A percentile compares a stretch with the other conserved stretches of the same genome.
phyloP scores from a whole-genome alignment of 2,113 vertebrate species.

The Callaeas wilsoni region DNA sequence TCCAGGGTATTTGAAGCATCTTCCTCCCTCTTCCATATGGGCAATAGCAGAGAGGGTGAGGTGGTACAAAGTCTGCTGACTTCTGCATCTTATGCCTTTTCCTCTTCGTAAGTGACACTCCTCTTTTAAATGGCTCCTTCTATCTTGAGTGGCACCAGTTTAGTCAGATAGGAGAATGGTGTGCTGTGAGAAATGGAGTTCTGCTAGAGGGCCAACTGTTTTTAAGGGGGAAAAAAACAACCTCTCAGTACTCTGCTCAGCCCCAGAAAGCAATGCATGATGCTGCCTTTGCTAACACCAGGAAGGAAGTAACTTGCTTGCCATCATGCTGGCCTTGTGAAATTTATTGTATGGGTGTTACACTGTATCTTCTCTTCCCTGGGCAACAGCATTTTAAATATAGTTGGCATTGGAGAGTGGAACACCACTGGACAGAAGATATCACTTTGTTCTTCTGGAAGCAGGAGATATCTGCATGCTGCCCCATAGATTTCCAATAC shows the following conservation, averaged over 20 bases:
- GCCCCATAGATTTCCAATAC: not conserved
- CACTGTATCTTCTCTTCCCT: not conserved
- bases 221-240: not conserved
- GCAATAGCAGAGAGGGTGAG: not conserved
- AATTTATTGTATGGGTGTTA: not conserved
- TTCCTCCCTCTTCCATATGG: not conserved
- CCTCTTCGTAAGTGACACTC: not conserved
- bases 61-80: not conserved
- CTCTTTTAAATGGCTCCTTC: not conserved
- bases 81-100: not conserved
- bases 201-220: not conserved
- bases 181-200: not conserved
- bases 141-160: not conserved
- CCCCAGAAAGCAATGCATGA: not conserved
- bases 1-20: not conserved
- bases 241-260: not conserved
- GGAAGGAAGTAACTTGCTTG: not conserved
- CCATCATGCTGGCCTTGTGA: not conserved
- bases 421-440: not conserved
- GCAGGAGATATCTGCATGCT: not conserved
- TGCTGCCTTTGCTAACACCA: not conserved
- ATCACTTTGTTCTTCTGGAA: not conserved
- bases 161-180: not conserved
- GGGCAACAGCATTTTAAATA: not conserved
- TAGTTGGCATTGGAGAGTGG: not conserved